These are phyloP conservation scores for Zeuzera pyrina DNA, from an alignment of 2,888 invertebrate genomes.

Conservation along the genomic window DNA sequence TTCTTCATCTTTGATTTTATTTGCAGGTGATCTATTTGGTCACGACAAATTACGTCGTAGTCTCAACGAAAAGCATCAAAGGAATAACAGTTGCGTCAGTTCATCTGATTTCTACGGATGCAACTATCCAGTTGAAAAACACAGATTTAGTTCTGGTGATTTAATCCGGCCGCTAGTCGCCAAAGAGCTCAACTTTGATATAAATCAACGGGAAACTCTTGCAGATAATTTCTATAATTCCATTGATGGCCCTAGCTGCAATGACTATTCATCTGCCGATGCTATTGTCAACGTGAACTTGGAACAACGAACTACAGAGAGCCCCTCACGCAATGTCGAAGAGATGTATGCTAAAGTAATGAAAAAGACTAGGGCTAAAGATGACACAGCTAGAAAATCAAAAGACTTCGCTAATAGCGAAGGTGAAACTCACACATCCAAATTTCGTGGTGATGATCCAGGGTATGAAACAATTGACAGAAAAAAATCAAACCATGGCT, in stretches of 20 bases:
- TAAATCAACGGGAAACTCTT: slow-evolving; percentile 41
- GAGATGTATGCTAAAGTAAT: slow-evolving; percentile 93
- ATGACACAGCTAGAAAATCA: slow-evolving; percentile 39
- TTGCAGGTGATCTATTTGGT: slow-evolving; percentile 60
- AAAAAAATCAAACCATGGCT: slow-evolving; percentile 70
- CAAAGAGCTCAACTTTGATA: slow-evolving; percentile 55
- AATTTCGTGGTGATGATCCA: slow-evolving; percentile 59
- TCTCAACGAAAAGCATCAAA: slow-evolving; percentile 66
- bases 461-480: slow-evolving; percentile 67
- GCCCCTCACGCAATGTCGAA: slow-evolving; percentile 81
- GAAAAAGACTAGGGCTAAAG: slow-evolving; percentile 76
- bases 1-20: too few relatives aligned
- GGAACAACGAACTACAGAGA: slow-evolving; percentile 60
- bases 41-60: slow-evolving; percentile 63
- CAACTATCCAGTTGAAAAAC: slow-evolving; percentile 68
- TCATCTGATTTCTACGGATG: slow-evolving; percentile 70
- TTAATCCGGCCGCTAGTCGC: slow-evolving; percentile 61
- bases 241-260: slow-evolving; percentile 46
- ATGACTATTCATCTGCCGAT: slow-evolving; percentile 46
- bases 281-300: slow-evolving; percentile 37
- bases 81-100: slow-evolving; percentile 68
- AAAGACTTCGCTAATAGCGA: slow-evolving; percentile 36
- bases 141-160: slow-evolving; percentile 64
- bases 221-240: slow-evolving; percentile 57
- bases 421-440: slow-evolving; percentile 26